Evolutionary conservation across 2,888 invertebrate species (phyloP), one percentile per base, ranked within the genome.

Genomic region (Amblyjoppa fuscipennis): DNA sequence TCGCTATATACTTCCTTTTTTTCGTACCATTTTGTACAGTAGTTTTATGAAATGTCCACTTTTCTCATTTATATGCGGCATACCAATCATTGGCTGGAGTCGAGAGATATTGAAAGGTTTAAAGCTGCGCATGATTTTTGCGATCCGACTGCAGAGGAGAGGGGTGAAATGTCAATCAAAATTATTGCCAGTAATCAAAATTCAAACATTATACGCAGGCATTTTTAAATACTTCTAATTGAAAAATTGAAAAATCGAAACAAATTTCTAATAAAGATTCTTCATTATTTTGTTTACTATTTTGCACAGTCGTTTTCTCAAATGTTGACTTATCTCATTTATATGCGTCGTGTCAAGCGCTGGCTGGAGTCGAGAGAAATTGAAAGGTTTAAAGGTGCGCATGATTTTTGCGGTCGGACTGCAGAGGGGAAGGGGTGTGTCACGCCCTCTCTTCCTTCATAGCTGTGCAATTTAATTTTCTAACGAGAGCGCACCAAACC

Each of bases 401-500:
- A 81, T 59, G 73, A 81, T 25, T 51, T 76, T 28, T 51, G 64
- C 51, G 66, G 20, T 28, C 64, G 13, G 41, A 38, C 64, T 3
- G 70, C 20, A 51, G 16, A 13, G 69, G 68, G 13, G 61, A 4
- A 61, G 77, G 74, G 45, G 79, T 34, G 66, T 59, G 73, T 73
- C 73, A 85, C 85, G 85, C 85, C 80, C 85, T 79, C 79, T 75
- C 61, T 45, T 49, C 68, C 49, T 56, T 76, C 53, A 49, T 45
- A 76, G 80, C 87, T 88, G 89, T 89, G 89, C 89, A 90, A 91
- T 45, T 45, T 45, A 11, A 45, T 45, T 45, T 45, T 13, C 45
- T 49, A 53, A 71, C 79, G 61, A 70, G 74, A 71, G 70, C 61
- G 38, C 56, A 74, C 84, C 85, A 84, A 87, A 88, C 84, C 86